A percentile compares a stretch with the other conserved stretches of the same genome.
phyloP scores from a whole-genome alignment of 1,140 invertebrate species.

The Dryas iulia region DNA sequence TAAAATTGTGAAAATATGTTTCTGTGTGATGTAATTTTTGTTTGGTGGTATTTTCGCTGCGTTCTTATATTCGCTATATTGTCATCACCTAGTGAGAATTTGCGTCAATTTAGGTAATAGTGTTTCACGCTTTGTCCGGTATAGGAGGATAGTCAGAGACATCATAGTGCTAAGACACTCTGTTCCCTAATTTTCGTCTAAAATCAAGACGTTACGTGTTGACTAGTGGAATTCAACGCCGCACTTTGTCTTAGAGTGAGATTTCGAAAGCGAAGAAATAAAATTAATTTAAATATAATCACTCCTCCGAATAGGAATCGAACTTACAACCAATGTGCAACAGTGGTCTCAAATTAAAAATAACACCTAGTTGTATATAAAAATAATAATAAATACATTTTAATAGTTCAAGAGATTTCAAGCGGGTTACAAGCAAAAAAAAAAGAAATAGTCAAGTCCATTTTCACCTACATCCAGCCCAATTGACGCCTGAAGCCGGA shows the following conservation, averaged over 20 bases:
- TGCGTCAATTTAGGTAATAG: too few relatives aligned
- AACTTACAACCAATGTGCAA: background rate
- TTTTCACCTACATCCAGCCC: constrained; percentile 52
- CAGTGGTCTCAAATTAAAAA: too few relatives aligned
- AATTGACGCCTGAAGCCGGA: constrained; percentile 55
- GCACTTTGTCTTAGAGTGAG: too few relatives aligned
- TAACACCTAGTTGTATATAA: too few relatives aligned
- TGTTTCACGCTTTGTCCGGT: background rate
- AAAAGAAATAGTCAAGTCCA: constrained; percentile 45
- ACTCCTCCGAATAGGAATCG: background rate
- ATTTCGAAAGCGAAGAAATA: too few relatives aligned
- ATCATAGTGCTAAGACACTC: background rate
- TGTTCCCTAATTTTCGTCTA: background rate
- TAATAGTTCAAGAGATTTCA: background rate
- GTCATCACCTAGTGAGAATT: too few relatives aligned
- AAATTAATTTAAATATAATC: too few relatives aligned
- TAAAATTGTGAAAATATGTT: constrained; percentile 12
- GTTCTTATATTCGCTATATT: too few relatives aligned
- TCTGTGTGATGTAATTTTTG: too few relatives aligned
- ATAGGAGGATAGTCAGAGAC: background rate
- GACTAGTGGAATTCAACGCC: background rate
- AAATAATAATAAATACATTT: background rate
- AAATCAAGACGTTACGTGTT: background rate
- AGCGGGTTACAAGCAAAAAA: constrained; percentile 37
- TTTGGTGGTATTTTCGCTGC: too few relatives aligned